These are phyloP conservation scores for Eupsilia transversa DNA, from an alignment of 2,888 invertebrate genomes.

Conservation along the genomic window DNA sequence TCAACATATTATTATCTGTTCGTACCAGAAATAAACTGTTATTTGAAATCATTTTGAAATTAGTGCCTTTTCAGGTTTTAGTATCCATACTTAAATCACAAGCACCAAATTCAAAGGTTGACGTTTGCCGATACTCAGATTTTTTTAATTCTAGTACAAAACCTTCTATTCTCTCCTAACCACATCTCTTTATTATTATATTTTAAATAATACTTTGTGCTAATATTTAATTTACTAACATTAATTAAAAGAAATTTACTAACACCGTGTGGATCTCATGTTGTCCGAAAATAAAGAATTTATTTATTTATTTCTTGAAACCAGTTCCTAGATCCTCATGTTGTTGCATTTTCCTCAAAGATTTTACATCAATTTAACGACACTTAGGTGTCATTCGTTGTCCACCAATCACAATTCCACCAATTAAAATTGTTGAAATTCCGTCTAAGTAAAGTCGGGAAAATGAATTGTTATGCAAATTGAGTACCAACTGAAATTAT, in stretches of 20 bases:
- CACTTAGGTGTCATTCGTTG: neutral
- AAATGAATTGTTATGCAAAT: neutral
- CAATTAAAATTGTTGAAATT: neutral
- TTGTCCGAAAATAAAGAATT: too few species aligned
- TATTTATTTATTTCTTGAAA: neutral
- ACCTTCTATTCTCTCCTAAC: too few species aligned
- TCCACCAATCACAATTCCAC: neutral
- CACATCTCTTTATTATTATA: too few species aligned
- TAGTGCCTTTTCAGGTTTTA: neutral
- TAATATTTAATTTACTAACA: too few species aligned
- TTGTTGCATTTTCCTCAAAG: neutral
- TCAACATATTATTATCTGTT: slow-evolving; percentile 6
- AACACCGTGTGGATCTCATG: too few species aligned
- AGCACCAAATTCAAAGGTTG: neutral
- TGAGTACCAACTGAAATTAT: neutral
- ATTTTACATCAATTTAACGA: neutral
- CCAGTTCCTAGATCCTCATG: neutral
- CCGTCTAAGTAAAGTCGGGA: neutral
- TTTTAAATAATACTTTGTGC: too few species aligned
- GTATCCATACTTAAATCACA: neutral
- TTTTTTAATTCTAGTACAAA: neutral
- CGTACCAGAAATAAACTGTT: too few species aligned
- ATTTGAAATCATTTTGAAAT: too few species aligned
- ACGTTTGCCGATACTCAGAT: too few species aligned
- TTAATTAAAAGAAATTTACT: too few species aligned